phyloP scores from a whole-genome alignment of 2,113 vertebrate genomes.

The Hippolais icterina region DNA sequence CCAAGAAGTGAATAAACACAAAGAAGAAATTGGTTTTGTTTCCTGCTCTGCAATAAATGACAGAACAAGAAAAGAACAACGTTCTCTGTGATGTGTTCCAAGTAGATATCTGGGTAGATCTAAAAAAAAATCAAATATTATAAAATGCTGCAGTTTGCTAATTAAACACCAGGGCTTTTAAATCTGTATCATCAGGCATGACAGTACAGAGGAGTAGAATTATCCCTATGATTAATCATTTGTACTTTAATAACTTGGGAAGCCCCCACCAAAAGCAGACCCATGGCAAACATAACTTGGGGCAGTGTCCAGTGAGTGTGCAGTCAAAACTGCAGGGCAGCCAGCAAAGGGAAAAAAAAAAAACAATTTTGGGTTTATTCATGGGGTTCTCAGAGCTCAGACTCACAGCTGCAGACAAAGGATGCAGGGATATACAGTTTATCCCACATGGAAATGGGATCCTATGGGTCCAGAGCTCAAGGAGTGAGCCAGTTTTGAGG shows the following conservation, averaged over 20 bases:
- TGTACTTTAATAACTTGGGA: background rate
- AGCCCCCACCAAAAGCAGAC: background rate
- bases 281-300: rapidly evolving
- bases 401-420: background rate
- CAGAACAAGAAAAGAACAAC: background rate
- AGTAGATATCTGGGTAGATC: background rate
- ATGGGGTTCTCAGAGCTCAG: background rate
- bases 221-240: background rate
- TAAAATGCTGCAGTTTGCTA: background rate
- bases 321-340: background rate
- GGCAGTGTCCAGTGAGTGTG: background rate
- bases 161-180: background rate
- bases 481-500: background rate
- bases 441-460: background rate
- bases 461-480: background rate
- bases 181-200: background rate
- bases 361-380: background rate
- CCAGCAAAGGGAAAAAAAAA: background rate
- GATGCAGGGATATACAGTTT: rapidly evolving
- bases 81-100: background rate
- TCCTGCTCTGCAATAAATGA: constrained; percentile 19
- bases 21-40: background rate
- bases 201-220: background rate
- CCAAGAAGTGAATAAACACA: background rate
- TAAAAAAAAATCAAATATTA: background rate